A percentile compares a stretch with the other conserved stretches of the same genome.
Conservation (phyloP, 2,888 invertebrate species). For the Gastrophysa polygoni region DNA sequence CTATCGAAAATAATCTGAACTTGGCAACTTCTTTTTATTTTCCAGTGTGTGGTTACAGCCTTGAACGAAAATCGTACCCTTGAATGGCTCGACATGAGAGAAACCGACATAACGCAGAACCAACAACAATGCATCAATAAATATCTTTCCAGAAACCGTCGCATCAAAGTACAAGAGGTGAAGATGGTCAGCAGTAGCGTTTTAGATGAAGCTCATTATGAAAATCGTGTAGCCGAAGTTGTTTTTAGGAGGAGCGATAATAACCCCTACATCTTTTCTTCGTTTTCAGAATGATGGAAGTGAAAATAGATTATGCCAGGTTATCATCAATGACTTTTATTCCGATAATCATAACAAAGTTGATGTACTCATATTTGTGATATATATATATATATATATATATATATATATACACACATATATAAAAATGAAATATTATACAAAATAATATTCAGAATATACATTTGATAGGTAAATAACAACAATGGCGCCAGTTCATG, state of each 20-base stretch:
- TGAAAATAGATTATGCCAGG: background rate
- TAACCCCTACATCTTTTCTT: background rate
- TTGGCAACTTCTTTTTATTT: conserved; percentile 15
- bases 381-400: too few species aligned
- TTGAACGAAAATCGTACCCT: conserved; percentile 44
- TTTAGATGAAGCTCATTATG: background rate
- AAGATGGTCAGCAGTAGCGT: background rate
- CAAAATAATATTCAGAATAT: too few species aligned
- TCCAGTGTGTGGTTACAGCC: conserved; percentile 40
- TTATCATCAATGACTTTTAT: too few species aligned
- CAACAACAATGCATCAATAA: conserved; percentile 59
- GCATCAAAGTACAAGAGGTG: background rate
- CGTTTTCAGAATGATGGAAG: background rate
- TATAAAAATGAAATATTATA: too few species aligned
- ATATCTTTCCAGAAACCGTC: conserved; percentile 59
- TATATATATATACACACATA: too few species aligned
- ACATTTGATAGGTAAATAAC: too few species aligned
- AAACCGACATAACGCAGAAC: conserved; percentile 60
- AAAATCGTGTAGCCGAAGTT: background rate
- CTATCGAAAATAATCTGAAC: too few species aligned
- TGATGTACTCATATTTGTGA: too few species aligned
- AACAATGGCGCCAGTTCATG: too few species aligned
- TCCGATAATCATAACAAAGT: too few species aligned
- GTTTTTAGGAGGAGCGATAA: background rate
- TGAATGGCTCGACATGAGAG: conserved; percentile 50